Evolutionary conservation across 1,140 invertebrate species (phyloP).

Genomic region (Temnothorax nylanderi): DNA sequence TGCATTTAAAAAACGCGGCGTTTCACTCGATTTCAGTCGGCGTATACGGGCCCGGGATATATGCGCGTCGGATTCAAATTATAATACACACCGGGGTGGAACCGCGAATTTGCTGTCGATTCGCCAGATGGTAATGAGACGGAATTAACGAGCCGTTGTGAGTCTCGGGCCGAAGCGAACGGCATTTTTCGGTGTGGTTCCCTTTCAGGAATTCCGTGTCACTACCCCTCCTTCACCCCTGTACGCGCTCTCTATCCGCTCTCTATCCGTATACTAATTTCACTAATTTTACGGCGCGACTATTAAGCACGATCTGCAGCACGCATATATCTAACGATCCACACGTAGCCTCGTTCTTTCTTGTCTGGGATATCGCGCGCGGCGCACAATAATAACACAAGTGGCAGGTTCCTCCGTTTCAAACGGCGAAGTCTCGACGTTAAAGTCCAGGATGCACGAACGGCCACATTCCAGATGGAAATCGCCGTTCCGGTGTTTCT

Average conservation of each 20-base stretch:
- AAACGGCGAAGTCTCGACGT: slow-evolving; percentile 31
- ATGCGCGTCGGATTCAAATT: slow-evolving; percentile 71
- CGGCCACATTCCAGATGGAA: slow-evolving; percentile 59
- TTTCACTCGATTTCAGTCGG: slow-evolving; percentile 23
- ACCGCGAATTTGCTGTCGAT: slow-evolving; percentile 73
- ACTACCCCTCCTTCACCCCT: slow-evolving; percentile 54
- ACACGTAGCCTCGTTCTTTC: slow-evolving; percentile 25
- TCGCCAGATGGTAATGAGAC: slow-evolving; percentile 69
- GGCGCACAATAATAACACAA: slow-evolving; percentile 12
- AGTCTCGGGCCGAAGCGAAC: neutral
- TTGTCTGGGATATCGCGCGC: slow-evolving; percentile 47
- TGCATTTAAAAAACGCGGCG: slow-evolving; percentile 65
- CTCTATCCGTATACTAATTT: slow-evolving; percentile 44
- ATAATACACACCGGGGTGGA: slow-evolving; percentile 61
- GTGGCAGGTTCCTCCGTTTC: slow-evolving; percentile 46
- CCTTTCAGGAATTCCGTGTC: slow-evolving; percentile 65
- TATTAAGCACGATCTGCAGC: slow-evolving; percentile 49
- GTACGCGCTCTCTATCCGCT: neutral
- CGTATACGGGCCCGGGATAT: neutral
- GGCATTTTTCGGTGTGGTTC: slow-evolving; percentile 15
- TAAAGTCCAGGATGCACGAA: slow-evolving; percentile 52
- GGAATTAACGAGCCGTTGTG: slow-evolving; percentile 68
- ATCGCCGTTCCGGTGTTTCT: slow-evolving; percentile 56
- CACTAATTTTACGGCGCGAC: slow-evolving; percentile 51
- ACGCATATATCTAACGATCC: slow-evolving; percentile 49